Conservation (phyloP, 53 echinoderm and acorn worm genomes). For the Patiria pectinifera region DNA sequence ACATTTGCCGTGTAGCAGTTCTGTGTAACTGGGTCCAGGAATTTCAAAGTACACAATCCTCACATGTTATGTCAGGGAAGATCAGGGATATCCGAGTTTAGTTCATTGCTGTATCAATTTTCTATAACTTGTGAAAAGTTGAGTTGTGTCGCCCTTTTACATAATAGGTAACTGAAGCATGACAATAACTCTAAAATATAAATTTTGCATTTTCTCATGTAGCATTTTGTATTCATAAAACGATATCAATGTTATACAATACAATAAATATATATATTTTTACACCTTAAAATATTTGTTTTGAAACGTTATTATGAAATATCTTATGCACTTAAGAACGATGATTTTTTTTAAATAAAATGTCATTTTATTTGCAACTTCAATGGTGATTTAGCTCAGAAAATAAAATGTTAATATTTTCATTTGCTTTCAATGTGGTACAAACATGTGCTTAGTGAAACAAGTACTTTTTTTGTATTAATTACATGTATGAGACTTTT, state of each 20-base stretch:
- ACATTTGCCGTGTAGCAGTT: neutral
- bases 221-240: conserved; percentile 53
- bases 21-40: neutral
- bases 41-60: neutral
- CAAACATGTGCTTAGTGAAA: neutral
- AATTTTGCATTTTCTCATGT: conserved; percentile 31
- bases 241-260: conserved; percentile 2
- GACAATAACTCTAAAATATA: neutral
- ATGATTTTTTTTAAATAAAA: neutral
- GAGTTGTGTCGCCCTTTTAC: neutral
- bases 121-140: neutral
- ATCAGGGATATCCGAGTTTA: neutral
- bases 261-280: conserved; percentile 57
- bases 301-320: neutral
- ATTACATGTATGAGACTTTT: neutral
- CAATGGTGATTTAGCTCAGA: neutral
- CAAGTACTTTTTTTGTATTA: neutral
- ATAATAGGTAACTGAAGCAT: neutral
- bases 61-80: neutral
- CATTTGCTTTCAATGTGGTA: neutral
- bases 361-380: neutral
- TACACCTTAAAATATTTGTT: conserved; percentile 32
- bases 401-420: neutral
- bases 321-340: conserved; percentile 43
- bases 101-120: neutral